These are phyloP conservation scores for Oedothorax gibbosus DNA, from an alignment of 1,140 invertebrate genomes.

Conservation along the genomic window DNA sequence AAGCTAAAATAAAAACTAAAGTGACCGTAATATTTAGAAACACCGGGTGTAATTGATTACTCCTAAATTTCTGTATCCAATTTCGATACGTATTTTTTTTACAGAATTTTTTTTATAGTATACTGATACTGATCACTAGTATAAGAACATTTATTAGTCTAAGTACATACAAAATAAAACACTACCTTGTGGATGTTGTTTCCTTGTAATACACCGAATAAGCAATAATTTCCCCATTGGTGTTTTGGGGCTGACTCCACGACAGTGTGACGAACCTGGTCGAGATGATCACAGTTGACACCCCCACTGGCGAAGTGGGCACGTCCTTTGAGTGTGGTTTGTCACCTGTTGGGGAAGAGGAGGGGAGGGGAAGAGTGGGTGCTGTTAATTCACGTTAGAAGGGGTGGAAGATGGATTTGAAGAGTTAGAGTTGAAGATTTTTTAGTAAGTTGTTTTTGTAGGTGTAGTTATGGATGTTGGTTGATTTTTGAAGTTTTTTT, in stretches of 20 bases:
- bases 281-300: conserved; percentile 81
- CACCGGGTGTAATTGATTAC: too few relatives aligned
- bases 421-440: not conserved
- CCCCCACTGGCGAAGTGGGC: conserved; percentile 78
- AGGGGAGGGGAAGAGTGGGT: conserved; percentile 30
- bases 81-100: too few relatives aligned
- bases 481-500: too few relatives aligned
- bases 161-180: not conserved
- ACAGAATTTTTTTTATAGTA: too few relatives aligned
- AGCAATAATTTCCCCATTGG: conserved; percentile 78
- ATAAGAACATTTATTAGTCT: too few relatives aligned
- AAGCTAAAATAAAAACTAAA: too few relatives aligned
- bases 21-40: too few relatives aligned
- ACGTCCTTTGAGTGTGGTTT: conserved; percentile 65
- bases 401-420: not conserved
- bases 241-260: conserved; percentile 79
- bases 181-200: conserved; percentile 80
- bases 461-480: not conserved
- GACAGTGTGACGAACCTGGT: conserved; percentile 85
- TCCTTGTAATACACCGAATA: conserved; percentile 87
- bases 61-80: too few relatives aligned
- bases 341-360: conserved; percentile 57
- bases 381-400: not conserved
- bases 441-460: not conserved
- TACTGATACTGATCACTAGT: too few relatives aligned